These are phyloP conservation scores for Patella depressa DNA, from an alignment of 2,888 invertebrate species.

Conservation along the genomic window DNA sequence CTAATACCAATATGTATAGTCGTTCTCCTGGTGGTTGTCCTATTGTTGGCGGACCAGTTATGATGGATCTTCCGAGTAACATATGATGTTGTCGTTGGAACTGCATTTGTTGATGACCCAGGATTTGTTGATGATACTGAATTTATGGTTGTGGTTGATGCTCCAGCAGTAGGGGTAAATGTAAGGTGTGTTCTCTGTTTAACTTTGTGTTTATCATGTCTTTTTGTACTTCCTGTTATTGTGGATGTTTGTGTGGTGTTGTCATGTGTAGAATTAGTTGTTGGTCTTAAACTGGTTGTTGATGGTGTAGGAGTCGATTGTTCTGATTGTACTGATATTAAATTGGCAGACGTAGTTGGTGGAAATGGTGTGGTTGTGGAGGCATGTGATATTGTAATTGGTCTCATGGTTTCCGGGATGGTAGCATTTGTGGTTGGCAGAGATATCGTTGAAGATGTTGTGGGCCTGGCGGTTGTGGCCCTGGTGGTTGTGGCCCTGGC, in stretches of 20 bases:
- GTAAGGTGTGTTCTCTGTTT: too few relatives aligned
- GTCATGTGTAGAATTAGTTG: too few relatives aligned
- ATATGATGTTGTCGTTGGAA: not conserved
- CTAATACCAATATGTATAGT: not conserved
- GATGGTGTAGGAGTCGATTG: not conserved
- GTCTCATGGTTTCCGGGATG: too few relatives aligned
- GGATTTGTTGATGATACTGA: not conserved
- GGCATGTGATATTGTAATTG: not conserved
- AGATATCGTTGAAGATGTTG: not conserved
- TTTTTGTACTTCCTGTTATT: not conserved
- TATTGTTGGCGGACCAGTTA: not conserved
- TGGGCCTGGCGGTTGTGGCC: not conserved
- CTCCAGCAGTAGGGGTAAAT: too few relatives aligned
- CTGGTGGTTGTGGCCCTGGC: not conserved
- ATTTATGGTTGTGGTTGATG: not conserved
- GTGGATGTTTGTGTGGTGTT: not conserved
- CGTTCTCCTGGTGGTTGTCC: not conserved
- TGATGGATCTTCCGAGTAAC: not conserved
- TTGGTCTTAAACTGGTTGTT: not conserved
- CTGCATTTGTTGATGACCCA: not conserved
- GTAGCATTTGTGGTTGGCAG: not conserved
- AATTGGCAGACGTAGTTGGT: not conserved
- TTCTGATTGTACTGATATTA: not conserved
- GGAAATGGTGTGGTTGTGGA: not conserved
- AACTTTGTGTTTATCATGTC: too few relatives aligned